Evolutionary conservation across 2,113 vertebrate genomes (phyloP).

Genomic region (Dascyllus trimaculatus): DNA sequence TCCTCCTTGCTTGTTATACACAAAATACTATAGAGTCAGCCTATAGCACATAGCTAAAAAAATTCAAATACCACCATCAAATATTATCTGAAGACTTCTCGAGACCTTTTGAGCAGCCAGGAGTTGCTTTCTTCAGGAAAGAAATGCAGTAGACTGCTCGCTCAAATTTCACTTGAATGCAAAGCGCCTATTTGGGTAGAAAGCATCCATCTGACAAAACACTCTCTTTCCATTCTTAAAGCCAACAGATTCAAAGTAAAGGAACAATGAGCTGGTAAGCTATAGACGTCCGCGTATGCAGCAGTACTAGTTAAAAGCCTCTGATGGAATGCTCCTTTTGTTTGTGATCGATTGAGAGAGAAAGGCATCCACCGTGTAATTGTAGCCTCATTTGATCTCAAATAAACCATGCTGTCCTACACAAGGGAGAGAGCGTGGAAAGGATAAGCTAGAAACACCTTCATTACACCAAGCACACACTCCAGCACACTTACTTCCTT

Average conservation of each 20-base stretch:
- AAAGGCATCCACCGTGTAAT: slow-evolving; percentile 74
- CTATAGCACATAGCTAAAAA: not conserved
- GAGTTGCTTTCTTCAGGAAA: not conserved
- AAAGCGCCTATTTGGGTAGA: slow-evolving; percentile 18
- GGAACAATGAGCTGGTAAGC: slow-evolving; percentile 14
- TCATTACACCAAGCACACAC: slow-evolving; percentile 62
- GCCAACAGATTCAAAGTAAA: slow-evolving; percentile 25
- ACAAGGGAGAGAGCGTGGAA: slow-evolving; percentile 40
- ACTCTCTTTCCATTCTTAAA: slow-evolving; percentile 3
- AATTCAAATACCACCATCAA: not conserved
- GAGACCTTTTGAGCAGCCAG: slow-evolving; percentile 14
- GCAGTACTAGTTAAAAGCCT: slow-evolving; percentile 46
- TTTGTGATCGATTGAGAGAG: slow-evolving; percentile 71
- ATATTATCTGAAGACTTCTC: not conserved
- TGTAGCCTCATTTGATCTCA: slow-evolving; percentile 76
- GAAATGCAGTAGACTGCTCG: slow-evolving; percentile 6
- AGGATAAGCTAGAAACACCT: slow-evolving; percentile 60
- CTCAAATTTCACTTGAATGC: slow-evolving; percentile 27
- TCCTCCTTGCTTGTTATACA: too few species aligned
- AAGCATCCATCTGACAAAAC: slow-evolving; percentile 30
- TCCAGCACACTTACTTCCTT: slow-evolving; percentile 21
- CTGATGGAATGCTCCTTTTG: slow-evolving; percentile 73
- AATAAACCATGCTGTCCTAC: slow-evolving; percentile 69
- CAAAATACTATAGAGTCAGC: not conserved
- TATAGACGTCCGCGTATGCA: slow-evolving; percentile 28